Percentiles rank a stretch among this genome's conserved stretches.
Conservation (phyloP, 1,140 invertebrate species). For the Ceratina japonica region DNA sequence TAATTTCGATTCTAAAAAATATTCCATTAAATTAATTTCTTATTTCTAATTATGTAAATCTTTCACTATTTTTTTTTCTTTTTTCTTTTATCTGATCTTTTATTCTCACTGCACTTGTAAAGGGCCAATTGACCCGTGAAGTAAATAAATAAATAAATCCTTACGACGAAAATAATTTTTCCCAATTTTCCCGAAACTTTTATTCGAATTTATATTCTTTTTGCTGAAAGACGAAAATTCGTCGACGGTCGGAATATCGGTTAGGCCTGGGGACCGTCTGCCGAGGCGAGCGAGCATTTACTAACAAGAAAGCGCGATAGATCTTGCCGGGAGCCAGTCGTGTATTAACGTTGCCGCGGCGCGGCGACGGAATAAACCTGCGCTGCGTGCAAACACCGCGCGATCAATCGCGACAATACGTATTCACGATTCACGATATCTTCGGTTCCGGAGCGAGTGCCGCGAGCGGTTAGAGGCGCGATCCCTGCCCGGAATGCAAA, state of each 20-base stretch:
- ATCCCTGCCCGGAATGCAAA: conserved; percentile 26
- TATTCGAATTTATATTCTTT: too few species aligned
- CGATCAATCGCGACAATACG: conserved; percentile 46
- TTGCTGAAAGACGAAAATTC: too few species aligned
- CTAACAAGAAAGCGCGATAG: conserved; percentile 32
- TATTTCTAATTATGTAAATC: too few species aligned
- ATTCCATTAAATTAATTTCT: too few species aligned
- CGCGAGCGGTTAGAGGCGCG: conserved; percentile 15
- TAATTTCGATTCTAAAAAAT: too few species aligned
- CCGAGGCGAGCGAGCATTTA: background rate
- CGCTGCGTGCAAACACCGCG: background rate
- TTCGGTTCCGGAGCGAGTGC: conserved; percentile 6
- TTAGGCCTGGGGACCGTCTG: background rate
- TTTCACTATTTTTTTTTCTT: too few species aligned
- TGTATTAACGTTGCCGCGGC: conserved; percentile 17
- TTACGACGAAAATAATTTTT: too few species aligned
- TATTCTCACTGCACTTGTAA: too few species aligned
- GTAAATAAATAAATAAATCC: too few species aligned
- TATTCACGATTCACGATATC: conserved; percentile 38
- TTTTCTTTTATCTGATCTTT: too few species aligned
- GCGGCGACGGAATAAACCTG: background rate
- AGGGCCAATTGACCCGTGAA: too few species aligned
- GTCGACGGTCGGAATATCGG: background rate
- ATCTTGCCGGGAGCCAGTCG: background rate
- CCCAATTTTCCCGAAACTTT: too few species aligned